phyloP scores from a whole-genome alignment of 1,140 invertebrate genomes.

The Agrilus planipennis region DNA sequence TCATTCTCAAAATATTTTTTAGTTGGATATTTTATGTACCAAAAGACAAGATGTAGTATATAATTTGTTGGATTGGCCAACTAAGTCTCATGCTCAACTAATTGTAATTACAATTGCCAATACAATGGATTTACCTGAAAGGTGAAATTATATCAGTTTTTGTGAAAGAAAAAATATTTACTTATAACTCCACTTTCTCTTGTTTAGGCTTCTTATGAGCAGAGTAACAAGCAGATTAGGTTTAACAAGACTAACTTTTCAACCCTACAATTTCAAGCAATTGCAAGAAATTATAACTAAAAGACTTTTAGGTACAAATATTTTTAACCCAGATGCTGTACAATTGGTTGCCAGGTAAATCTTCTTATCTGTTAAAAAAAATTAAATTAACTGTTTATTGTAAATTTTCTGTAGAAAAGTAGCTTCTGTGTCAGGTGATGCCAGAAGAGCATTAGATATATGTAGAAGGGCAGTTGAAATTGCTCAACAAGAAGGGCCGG shows the following conservation, averaged over 20 bases:
- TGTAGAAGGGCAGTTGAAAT: slow-evolving; percentile 84
- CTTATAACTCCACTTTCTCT: not conserved
- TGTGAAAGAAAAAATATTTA: not conserved
- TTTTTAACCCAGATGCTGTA: slow-evolving; percentile 74
- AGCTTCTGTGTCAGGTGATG: slow-evolving; percentile 92
- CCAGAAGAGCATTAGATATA: slow-evolving; percentile 86
- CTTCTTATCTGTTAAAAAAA: not conserved
- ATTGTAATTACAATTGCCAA: slow-evolving; percentile 95
- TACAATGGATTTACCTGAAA: slow-evolving; percentile 96
- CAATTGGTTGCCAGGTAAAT: slow-evolving; percentile 75
- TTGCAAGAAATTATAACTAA: slow-evolving; percentile 70
- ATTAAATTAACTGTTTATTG: not conserved
- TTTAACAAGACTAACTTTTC: slow-evolving; percentile 85
- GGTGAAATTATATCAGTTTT: slow-evolving; percentile 21
- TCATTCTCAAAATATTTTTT: slow-evolving; percentile 30
- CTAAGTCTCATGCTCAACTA: slow-evolving; percentile 60
- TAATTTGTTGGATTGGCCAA: slow-evolving; percentile 94
- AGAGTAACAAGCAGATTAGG: slow-evolving; percentile 60
- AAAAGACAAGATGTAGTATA: slow-evolving; percentile 92
- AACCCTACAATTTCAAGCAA: slow-evolving; percentile 85
- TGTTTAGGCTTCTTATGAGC: slow-evolving; percentile 52
- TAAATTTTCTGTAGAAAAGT: slow-evolving; percentile 52
- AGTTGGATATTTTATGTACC: slow-evolving; percentile 87
- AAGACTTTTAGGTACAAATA: slow-evolving; percentile 46
- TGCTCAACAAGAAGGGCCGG: slow-evolving; percentile 42